A percentile compares a stretch with the other conserved stretches of the same genome.
phyloP scores from a whole-genome alignment of 2,797 vertebrate species.

The Helarctos malayanus region DNA sequence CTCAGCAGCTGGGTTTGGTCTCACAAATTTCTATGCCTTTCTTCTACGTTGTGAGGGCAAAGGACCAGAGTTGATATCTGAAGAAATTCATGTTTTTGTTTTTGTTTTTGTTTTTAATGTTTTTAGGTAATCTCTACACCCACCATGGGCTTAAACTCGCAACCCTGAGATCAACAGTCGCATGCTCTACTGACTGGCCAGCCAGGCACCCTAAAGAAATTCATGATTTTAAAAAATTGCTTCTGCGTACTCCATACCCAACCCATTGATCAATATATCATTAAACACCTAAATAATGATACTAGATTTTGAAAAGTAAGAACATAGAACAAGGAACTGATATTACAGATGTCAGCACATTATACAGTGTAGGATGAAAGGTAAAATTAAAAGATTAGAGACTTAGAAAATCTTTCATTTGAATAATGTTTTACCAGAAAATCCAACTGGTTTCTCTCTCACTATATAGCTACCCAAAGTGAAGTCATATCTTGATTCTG shows the following conservation, averaged over 20 bases:
- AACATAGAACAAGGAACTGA: neutral
- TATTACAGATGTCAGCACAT: neutral
- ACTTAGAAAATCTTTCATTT: neutral
- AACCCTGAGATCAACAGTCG: neutral
- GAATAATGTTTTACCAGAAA: neutral
- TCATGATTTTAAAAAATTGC: neutral
- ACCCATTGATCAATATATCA: neutral
- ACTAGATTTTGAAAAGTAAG: neutral
- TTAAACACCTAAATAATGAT: conserved; percentile 26
- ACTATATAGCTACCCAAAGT: neutral
- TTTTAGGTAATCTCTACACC: neutral
- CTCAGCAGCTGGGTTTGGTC: neutral
- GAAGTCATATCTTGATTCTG: neutral
- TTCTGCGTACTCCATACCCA: neutral
- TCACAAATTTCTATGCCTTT: neutral
- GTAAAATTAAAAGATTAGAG: neutral
- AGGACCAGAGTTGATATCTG: neutral
- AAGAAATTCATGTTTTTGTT: neutral
- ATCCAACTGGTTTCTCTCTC: neutral
- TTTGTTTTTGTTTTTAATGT: too few species aligned
- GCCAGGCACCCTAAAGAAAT: neutral
- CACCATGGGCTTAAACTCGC: neutral
- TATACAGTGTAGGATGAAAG: neutral
- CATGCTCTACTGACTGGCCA: neutral
- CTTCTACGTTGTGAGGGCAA: neutral